These are phyloP conservation scores for Ellobius talpinus DNA, from an alignment of 2,113 vertebrate genomes.

Conservation along the genomic window DNA sequence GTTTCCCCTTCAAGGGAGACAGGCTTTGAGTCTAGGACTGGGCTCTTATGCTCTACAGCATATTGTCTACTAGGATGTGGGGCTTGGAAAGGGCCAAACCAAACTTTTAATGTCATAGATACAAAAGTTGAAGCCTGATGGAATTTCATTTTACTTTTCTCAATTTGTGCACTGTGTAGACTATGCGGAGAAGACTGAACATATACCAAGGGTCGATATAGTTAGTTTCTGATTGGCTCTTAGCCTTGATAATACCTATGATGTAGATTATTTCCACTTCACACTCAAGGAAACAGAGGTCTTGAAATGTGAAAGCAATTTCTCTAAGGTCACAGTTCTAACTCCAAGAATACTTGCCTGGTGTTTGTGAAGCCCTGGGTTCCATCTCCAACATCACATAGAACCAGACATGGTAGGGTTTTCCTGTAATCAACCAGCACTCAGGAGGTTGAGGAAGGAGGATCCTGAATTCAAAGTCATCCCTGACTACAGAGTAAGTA, in stretches of 20 bases:
- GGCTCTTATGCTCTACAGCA: background rate
- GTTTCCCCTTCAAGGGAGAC: background rate
- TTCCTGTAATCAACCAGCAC: background rate
- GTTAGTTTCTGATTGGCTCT: slow-evolving; percentile 3
- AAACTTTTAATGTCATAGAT: slow-evolving; percentile 32
- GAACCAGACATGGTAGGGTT: background rate
- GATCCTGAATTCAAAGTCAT: background rate
- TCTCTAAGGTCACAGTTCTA: background rate
- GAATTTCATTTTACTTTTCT: slow-evolving; percentile 15
- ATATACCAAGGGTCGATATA: background rate
- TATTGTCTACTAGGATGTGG: background rate
- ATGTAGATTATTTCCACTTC: background rate
- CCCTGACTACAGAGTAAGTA: background rate
- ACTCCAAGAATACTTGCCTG: background rate
- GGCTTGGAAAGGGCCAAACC: background rate
- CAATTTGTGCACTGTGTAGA: background rate
- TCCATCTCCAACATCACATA: background rate
- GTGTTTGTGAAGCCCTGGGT: too few species aligned
- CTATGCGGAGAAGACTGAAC: background rate
- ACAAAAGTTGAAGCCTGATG: background rate
- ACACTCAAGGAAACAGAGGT: background rate
- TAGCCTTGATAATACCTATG: background rate
- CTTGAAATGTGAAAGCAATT: slow-evolving; percentile 18
- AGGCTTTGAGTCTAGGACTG: slow-evolving; percentile 11
- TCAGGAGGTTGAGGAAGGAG: background rate